phyloP scores from a whole-genome alignment of 1,140 invertebrate genomes.

The Bombus balteatus region DNA sequence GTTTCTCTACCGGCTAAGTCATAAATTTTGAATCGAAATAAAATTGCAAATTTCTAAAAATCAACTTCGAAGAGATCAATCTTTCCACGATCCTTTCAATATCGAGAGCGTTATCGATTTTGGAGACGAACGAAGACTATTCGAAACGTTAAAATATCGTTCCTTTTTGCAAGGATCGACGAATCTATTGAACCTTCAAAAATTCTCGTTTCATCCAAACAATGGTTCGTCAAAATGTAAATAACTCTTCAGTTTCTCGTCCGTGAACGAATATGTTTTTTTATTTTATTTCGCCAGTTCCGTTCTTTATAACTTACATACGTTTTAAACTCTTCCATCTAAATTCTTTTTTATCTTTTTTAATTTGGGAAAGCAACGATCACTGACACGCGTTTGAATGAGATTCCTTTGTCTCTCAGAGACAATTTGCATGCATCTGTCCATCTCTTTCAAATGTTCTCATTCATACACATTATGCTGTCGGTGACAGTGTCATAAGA shows the following conservation, averaged over 20 bases:
- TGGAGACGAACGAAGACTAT: neutral
- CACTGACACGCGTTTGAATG: neutral
- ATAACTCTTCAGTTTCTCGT: neutral
- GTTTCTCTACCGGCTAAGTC: neutral
- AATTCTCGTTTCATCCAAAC: conserved; percentile 33
- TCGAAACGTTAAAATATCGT: neutral
- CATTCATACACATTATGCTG: neutral
- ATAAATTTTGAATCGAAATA: conserved; percentile 8
- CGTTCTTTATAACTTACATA: neutral
- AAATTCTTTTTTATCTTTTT: neutral
- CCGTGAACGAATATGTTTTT: neutral
- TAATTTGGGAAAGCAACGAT: neutral
- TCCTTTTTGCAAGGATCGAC: neutral
- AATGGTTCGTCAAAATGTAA: conserved; percentile 43
- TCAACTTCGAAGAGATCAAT: neutral
- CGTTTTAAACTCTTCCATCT: neutral
- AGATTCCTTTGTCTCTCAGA: neutral
- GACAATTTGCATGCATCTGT: neutral
- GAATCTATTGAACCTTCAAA: neutral
- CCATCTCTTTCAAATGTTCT: neutral
- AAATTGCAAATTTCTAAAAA: neutral
- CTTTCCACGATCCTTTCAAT: neutral
- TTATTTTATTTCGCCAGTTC: neutral
- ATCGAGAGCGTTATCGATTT: neutral
- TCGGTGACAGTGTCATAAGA: neutral